A percentile compares a stretch with the other conserved stretches of the same genome.
These are phyloP conservation scores for Andrena cerasifolii DNA, from an alignment of 1,140 invertebrate genomes.

Conservation along the genomic window DNA sequence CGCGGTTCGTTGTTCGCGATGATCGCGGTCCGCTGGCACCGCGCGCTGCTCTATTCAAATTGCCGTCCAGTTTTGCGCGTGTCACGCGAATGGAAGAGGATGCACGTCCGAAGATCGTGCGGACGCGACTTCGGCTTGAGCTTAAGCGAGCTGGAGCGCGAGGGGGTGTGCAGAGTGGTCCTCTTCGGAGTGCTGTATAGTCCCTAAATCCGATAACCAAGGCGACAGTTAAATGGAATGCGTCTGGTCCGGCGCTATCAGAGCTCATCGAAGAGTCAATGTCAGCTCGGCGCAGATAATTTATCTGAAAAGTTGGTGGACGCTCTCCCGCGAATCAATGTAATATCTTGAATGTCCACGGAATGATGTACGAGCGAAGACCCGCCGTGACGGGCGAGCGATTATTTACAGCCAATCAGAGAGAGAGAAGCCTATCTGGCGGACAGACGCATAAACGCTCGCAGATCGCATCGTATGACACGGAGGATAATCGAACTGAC, in stretches of 20 bases:
- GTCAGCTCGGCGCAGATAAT: not conserved
- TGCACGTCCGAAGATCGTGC: too few relatives aligned
- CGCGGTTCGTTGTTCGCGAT: not conserved
- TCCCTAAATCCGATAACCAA: too few relatives aligned
- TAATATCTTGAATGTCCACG: slow-evolving; percentile 30
- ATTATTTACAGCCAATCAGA: slow-evolving; percentile 54
- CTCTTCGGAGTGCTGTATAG: too few relatives aligned
- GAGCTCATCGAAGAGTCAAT: not conserved
- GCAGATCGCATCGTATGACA: slow-evolving; percentile 39
- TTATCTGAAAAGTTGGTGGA: slow-evolving; percentile 11
- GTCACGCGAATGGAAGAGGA: too few relatives aligned
- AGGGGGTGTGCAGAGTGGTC: too few relatives aligned
- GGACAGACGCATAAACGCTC: slow-evolving; percentile 35
- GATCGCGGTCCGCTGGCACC: not conserved
- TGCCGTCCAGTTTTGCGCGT: not conserved
- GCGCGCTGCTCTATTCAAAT: not conserved
- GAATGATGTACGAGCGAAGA: slow-evolving; percentile 23
- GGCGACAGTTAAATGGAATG: too few relatives aligned
- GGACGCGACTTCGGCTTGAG: too few relatives aligned
- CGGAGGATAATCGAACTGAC: slow-evolving; percentile 53
- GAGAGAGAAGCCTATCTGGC: slow-evolving; percentile 30
- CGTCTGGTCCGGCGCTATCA: too few relatives aligned
- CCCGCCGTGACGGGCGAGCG: not conserved
- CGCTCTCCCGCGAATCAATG: slow-evolving; percentile 4
- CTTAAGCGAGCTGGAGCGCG: too few relatives aligned